These are phyloP conservation scores for Actinopyga echinites DNA, from an alignment of 53 echinoderm and acorn worm species.

Conservation along the genomic window DNA sequence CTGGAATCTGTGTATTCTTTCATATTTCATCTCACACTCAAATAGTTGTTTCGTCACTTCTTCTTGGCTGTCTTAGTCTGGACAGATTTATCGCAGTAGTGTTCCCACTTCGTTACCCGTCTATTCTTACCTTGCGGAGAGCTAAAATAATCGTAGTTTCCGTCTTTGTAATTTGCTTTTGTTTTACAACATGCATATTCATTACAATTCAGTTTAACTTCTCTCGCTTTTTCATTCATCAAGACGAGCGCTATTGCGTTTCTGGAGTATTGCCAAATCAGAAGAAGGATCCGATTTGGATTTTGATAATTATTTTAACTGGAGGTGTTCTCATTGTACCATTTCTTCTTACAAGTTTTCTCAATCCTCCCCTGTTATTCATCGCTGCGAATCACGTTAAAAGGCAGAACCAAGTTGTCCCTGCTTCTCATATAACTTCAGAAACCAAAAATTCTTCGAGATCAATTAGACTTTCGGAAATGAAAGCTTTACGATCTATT, in stretches of 20 bases:
- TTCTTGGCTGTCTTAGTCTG: slow-evolving; percentile 18
- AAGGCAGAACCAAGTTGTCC: not conserved
- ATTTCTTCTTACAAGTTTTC: not conserved
- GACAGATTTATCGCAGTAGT: not conserved
- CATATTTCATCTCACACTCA: not conserved
- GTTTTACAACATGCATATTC: too few species aligned
- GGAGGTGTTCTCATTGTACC: not conserved
- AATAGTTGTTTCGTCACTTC: not conserved
- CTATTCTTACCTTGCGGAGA: not conserved
- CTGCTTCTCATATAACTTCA: not conserved
- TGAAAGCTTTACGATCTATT: slow-evolving; percentile 15
- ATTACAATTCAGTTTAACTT: too few species aligned
- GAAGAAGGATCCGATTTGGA: not conserved
- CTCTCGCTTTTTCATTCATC: too few species aligned
- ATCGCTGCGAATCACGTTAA: not conserved
- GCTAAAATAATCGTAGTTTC: too few species aligned
- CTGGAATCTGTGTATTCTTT: not conserved
- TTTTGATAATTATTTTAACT: not conserved
- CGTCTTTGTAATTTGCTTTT: too few species aligned
- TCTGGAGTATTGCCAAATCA: not conserved
- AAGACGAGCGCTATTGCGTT: too few species aligned
- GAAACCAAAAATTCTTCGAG: too few species aligned
- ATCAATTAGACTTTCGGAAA: not conserved
- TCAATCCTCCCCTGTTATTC: not conserved
- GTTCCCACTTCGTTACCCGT: not conserved